Evolutionary conservation across 1,140 invertebrate genomes (phyloP), one percentile per base, ranked within the genome.

Genomic region (Maniola jurtina): DNA sequence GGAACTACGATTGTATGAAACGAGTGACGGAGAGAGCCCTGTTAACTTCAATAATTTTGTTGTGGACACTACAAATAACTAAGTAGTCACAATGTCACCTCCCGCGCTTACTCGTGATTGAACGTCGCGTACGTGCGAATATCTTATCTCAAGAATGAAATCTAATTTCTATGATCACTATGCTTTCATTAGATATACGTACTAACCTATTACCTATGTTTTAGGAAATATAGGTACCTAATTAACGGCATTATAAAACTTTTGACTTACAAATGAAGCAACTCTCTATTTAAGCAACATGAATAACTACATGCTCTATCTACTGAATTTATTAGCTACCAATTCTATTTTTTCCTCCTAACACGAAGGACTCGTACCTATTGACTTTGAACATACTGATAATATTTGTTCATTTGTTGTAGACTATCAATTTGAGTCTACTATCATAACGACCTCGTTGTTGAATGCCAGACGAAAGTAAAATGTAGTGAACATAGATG

Each of bases 111-210:
- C 77, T 81, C 71, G 57, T 79, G 76, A 81, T 78, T 78, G 74
- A 74, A 73, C 70, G 61, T 62, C 62, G 60, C 58, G n/a, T 15
- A 50, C 36, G 52, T 64, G 61, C 54, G 36, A 56, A 67, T 72
- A 57, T 36, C 77, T 84, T 84, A 84, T 84, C 82, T 83, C 38
- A 73, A 68, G 79, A 84, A 84, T 80, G 79, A 70, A 72, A 72
- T 75, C 71, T 70, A 8, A 45, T 45, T 45, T 66, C 76, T 73
- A 76, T 80, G 70, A 74, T 75, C 67, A 66, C 70, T 61, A 65
- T 45, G 42, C 42, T 45, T 50, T 16, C 48, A 50, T 50, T 25
- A 50, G 48, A 45, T n/a, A 45, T n/a, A n/a, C n/a, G n/a, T n/a
- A n/a, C n/a, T n/a, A n/a, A n/a, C n/a, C n/a, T n/a, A n/a, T n/a